A percentile compares a stretch with the other conserved stretches of the same genome.
Evolutionary conservation across 2,797 vertebrate species (phyloP).

Genomic region (Ibycter americanus): DNA sequence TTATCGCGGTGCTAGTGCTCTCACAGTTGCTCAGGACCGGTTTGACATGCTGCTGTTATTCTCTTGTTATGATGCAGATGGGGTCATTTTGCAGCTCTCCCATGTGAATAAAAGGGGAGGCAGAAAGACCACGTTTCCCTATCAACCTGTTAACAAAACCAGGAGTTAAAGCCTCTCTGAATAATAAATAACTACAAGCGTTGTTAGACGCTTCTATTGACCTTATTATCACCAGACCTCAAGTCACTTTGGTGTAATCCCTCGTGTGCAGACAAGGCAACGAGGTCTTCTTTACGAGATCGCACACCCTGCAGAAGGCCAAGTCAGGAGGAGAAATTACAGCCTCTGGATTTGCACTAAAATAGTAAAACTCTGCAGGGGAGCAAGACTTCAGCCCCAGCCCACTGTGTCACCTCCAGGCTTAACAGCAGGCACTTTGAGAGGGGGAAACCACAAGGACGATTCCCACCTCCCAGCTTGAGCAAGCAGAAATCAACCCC

Average conservation of each 20-base stretch:
- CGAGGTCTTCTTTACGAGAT: background rate
- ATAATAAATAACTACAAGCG: background rate
- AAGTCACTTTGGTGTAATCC: fast-evolving
- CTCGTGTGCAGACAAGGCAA: background rate
- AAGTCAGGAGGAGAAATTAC: background rate
- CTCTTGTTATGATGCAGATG: fast-evolving
- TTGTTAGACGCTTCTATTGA: background rate
- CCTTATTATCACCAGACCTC: background rate
- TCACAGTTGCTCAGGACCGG: fast-evolving
- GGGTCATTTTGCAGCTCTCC: background rate
- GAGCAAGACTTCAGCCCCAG: background rate
- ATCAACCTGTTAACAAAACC: background rate
- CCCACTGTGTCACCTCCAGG: background rate
- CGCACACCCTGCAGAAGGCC: background rate
- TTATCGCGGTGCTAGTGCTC: background rate
- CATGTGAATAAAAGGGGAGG: background rate
- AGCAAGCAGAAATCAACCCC: background rate
- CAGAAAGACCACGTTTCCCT: background rate
- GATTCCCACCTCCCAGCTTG: background rate
- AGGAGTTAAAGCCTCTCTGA: background rate
- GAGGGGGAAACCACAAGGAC: background rate
- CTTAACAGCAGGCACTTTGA: background rate
- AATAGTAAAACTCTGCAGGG: background rate
- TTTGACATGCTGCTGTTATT: background rate
- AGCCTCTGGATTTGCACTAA: background rate